Conservation (phyloP, 2,888 invertebrate genomes). For the Dryobota labecula region DNA sequence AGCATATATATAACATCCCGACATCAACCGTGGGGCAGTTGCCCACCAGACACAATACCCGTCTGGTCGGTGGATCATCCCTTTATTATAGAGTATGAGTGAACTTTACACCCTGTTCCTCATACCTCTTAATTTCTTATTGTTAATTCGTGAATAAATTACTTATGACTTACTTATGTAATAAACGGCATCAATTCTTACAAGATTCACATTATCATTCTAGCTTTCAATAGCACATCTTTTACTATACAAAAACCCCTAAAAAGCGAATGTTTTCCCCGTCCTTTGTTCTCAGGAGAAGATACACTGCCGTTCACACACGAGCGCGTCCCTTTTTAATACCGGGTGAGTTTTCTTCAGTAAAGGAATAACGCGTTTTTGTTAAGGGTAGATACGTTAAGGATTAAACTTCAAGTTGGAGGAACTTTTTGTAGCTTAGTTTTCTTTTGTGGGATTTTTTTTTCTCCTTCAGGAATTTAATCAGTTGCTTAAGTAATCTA, state of each 20-base stretch:
- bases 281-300: constrained; percentile 83
- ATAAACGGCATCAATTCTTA: too few species aligned
- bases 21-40: too few species aligned
- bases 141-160: too few species aligned
- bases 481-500: not conserved
- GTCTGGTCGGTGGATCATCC: too few species aligned
- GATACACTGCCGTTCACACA: constrained; percentile 89
- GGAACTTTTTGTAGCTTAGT: constrained; percentile 32
- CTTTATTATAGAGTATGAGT: too few species aligned
- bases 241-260: constrained; percentile 50
- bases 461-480: constrained; percentile 15
- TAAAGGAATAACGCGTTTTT: constrained; percentile 77
- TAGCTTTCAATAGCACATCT: constrained; percentile 60
- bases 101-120: too few species aligned
- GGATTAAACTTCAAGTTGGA: constrained; percentile 59
- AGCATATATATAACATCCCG: too few species aligned
- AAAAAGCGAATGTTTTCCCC: constrained; percentile 83
- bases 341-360: constrained; percentile 81
- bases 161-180: too few species aligned
- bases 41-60: too few species aligned
- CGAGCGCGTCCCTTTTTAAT: constrained; percentile 87
- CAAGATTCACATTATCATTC: too few species aligned
- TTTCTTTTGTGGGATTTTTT: constrained; percentile 25
- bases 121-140: too few species aligned
- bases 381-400: constrained; percentile 64